Evolutionary conservation across 2,113 vertebrate species (phyloP).

Genomic region (Plestiodon gilberti): DNA sequence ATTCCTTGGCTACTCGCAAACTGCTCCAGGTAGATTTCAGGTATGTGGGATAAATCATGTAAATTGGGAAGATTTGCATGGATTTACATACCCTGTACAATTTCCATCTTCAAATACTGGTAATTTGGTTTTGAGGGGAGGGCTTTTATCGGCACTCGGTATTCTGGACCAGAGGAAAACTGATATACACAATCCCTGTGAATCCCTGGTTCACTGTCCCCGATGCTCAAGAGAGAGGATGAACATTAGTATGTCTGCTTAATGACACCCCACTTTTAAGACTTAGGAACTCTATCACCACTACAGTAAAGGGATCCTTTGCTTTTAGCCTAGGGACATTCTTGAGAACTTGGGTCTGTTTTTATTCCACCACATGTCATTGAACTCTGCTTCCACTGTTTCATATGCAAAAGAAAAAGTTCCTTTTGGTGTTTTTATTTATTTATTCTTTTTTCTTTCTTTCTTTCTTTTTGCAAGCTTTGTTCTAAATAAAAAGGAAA

Average conservation of each 20-base stretch:
- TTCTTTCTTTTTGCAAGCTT: slow-evolving; percentile 46
- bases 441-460: background rate
- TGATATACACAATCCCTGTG: too few species aligned
- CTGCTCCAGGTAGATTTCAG: slow-evolving; percentile 5
- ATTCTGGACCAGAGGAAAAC: background rate
- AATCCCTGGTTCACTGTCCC: too few species aligned
- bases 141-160: too few species aligned
- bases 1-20: background rate
- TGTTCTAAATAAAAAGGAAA: slow-evolving; percentile 60
- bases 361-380: slow-evolving; percentile 62
- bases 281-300: background rate
- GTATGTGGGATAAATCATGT: background rate
- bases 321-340: slow-evolving; percentile 52
- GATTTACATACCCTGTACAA: background rate
- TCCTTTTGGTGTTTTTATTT: background rate
- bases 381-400: slow-evolving; percentile 64
- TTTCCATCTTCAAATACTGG: background rate
- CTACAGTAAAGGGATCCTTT: background rate
- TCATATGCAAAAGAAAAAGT: slow-evolving; percentile 55
- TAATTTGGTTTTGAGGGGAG: background rate
- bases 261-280: slow-evolving; percentile 31
- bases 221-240: too few species aligned
- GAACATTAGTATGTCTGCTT: too few species aligned
- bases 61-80: background rate
- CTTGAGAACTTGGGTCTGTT: slow-evolving; percentile 46